Evolutionary conservation across 2,888 invertebrate species (phyloP).

Genomic region (Lasioglossum villosulum): DNA sequence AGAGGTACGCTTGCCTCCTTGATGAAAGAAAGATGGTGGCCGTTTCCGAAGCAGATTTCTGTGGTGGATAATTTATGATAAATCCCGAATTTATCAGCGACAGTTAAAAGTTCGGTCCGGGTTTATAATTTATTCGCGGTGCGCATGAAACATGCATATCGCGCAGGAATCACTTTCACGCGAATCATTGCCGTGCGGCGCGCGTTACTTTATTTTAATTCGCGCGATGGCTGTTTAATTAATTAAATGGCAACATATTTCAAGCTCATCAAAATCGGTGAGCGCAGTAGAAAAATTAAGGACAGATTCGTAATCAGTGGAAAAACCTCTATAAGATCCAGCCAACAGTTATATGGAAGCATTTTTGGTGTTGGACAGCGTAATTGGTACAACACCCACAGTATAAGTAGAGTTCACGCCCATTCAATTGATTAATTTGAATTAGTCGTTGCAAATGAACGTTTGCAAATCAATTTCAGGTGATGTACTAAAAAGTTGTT

Average conservation of each 20-base stretch:
- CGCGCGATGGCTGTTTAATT: slow-evolving; percentile 18
- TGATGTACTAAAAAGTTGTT: neutral
- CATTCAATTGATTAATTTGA: too few relatives aligned
- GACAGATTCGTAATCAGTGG: too few relatives aligned
- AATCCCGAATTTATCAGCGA: neutral
- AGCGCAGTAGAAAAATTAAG: too few relatives aligned
- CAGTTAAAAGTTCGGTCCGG: neutral
- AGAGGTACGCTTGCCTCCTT: too few relatives aligned
- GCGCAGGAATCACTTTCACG: neutral
- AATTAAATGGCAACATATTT: too few relatives aligned
- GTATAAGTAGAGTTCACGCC: too few relatives aligned
- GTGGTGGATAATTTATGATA: neutral
- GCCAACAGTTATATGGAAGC: too few relatives aligned
- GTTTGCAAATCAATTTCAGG: neutral
- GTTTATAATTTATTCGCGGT: slow-evolving; percentile 17
- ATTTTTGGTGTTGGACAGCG: too few relatives aligned
- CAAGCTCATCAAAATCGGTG: too few relatives aligned
- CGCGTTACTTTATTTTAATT: slow-evolving; percentile 10
- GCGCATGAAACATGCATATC: neutral
- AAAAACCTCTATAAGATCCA: too few relatives aligned
- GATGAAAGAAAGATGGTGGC: too few relatives aligned
- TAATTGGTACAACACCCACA: too few relatives aligned
- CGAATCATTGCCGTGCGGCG: slow-evolving; percentile 9
- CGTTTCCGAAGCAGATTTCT: neutral
- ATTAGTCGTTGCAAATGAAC: neutral